A percentile compares a stretch with the other conserved stretches of the same genome.
Conservation (phyloP, 2,888 invertebrate genomes). For the Platycheirus rosarum region DNA sequence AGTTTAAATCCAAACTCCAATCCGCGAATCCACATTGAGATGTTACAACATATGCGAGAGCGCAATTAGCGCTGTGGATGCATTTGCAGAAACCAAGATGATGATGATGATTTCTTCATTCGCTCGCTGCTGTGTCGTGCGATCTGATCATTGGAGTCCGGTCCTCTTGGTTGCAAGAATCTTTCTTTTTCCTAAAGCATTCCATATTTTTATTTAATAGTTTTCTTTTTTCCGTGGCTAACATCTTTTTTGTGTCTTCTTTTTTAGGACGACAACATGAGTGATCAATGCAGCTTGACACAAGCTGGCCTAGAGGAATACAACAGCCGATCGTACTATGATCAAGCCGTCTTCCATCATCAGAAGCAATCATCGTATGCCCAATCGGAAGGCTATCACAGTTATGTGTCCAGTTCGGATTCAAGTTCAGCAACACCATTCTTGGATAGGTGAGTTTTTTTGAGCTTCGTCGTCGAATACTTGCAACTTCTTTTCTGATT, state of each 20-base stretch:
- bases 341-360: conserved; percentile 85
- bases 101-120: conserved; percentile 67
- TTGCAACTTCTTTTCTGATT: conserved; percentile 32
- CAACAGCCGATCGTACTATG: conserved; percentile 86
- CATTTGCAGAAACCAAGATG: conserved; percentile 25
- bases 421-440: conserved; percentile 90
- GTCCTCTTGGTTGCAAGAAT: conserved; percentile 51
- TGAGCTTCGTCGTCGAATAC: background rate
- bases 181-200: conserved; percentile 35
- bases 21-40: conserved; percentile 50
- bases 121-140: conserved; percentile 18
- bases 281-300: conserved; percentile 83
- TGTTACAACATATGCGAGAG: conserved; percentile 70
- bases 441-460: conserved; percentile 85
- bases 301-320: conserved; percentile 89
- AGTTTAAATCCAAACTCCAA: conserved; percentile 56
- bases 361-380: conserved; percentile 90
- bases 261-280: conserved; percentile 81
- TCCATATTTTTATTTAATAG: conserved; percentile 57
- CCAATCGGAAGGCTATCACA: conserved; percentile 91
- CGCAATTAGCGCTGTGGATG: conserved; percentile 60
- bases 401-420: conserved; percentile 90
- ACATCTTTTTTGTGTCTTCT: conserved; percentile 19
- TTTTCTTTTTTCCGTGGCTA: conserved; percentile 22
- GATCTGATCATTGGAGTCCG: conserved; percentile 36